Conservation (phyloP, 2,113 vertebrate genomes). For the Lichenostomus cassidix region DNA sequence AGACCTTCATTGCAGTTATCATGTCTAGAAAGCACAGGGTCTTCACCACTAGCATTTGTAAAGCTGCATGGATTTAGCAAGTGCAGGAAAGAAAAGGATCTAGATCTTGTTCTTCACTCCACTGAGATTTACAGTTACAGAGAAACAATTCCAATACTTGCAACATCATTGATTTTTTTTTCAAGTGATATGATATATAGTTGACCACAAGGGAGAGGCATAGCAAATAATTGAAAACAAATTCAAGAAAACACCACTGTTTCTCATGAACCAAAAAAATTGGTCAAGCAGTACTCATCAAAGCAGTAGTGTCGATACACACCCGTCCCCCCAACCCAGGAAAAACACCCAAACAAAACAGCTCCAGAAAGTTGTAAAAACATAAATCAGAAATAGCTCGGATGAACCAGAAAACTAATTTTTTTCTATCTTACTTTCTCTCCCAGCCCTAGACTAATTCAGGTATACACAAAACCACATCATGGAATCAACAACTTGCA, state of each 20-base stretch:
- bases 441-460: not conserved
- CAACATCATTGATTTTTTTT: not conserved
- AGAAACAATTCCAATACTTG: not conserved
- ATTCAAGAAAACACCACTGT: not conserved
- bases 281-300: not conserved
- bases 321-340: too few species aligned
- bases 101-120: not conserved
- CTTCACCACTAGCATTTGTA: not conserved
- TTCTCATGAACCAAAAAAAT: not conserved
- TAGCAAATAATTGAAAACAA: not conserved
- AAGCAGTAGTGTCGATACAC: not conserved
- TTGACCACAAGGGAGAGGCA: not conserved
- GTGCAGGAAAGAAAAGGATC: not conserved
- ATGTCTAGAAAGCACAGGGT: not conserved
- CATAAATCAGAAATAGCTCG: not conserved
- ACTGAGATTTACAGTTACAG: not conserved
- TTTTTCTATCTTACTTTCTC: not conserved
- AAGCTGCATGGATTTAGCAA: not conserved
- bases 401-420: not conserved
- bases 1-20: not conserved
- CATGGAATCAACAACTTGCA: not conserved
- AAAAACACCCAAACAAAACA: not conserved
- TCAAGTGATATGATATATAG: not conserved
- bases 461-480: not conserved
- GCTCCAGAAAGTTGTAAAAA: not conserved